Evolutionary conservation across 2,797 vertebrate genomes (phyloP), one percentile per base, ranked within the genome.

Genomic region (Leptodactylus fallax): DNA sequence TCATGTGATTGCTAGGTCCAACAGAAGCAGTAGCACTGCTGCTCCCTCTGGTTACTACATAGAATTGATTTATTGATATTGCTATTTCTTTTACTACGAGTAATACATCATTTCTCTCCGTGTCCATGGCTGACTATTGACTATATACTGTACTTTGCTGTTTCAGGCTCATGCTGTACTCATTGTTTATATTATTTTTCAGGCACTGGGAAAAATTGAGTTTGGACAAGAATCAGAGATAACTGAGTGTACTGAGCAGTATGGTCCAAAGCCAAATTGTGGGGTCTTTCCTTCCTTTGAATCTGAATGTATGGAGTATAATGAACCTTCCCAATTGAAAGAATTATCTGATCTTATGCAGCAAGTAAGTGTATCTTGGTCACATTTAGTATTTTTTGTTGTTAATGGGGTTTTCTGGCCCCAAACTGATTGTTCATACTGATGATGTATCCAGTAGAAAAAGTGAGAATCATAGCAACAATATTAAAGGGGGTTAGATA

Each of bases 181-280:
- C 23, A 3, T 10, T 79, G 7, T 53, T 12, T 19, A 14, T 81
- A 14, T 11, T 9, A 21, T 83, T 80, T 55, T 0, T 0, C 65
- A 97, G 94, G 97, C 96, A 82, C 96, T 98, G 17, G 95, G 95
- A 91, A 95, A 95, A 90, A 97, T 97, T 60, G 94, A 95, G 86
- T 91, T 93, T 80, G 94, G 96, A 77, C 90, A 92, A 51, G 90
- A 92, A 6, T 90, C 92, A 0, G 23, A 58, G 0, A 58, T 61
- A 23, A 55, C 90, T 13, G 91, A 85, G 3, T 79, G 86, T 1
- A 0, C 0, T 0, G 92, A 91, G 78, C 93, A 94, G 7, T 91
- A 91, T 13, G 91, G 55, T 3, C 85, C 63, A 65, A 76, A 77
- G 9, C 27, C 84, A 3, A 84, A 90, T 67, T 1, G 63, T 25